Evolutionary conservation across 2,113 vertebrate genomes (phyloP), one percentile per base, ranked within the genome.

Genomic region (Centropus unirufus): DNA sequence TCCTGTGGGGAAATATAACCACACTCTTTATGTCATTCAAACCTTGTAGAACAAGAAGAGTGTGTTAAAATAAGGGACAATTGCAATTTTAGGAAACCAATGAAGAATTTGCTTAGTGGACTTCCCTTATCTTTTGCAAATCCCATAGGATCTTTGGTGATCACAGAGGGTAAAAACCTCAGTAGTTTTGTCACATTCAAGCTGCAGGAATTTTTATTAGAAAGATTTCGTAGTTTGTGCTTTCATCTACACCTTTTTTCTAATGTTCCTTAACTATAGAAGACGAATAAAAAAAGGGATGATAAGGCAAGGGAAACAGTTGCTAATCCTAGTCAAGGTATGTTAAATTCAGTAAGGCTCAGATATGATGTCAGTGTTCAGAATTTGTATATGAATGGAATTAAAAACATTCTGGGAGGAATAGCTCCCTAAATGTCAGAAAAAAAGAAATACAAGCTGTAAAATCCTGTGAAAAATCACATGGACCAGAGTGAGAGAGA

Each of bases 341-440:
- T 93, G 85, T 92, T 94, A 89, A 92, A 74, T 52, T 89, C 58
- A 34, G 30, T 79, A 64, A 73, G 73, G 67, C 44, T 73, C 77
- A 92, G 57, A 92, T 58, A 47, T 47, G 76, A n/a, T 36, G 13
- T 69, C 34, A 54, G 21, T 79, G 44, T 66, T 93, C 58, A 81
- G 75, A 75, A 83, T 89, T 93, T 96, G 68, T 91, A 42, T 82
- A 61, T 59, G 80, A 93, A 93, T 87, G 81, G 92, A 95, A 84
- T 93, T 44, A 87, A 93, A 95, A 95, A 36, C 27, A 19, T 85
- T 82, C 70, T 79, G 76, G 17, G 58, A 88, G 29, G 69, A 87
- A 42, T 91, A 87, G 22, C 61, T 64, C 85, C 39, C 44, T 66
- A 74, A 83, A 79, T 89, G 73, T 92, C 85, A 93, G 79, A 57